phyloP scores from a whole-genome alignment of 1,140 invertebrate genomes.

The Tyrophagus putrescentiae region DNA sequence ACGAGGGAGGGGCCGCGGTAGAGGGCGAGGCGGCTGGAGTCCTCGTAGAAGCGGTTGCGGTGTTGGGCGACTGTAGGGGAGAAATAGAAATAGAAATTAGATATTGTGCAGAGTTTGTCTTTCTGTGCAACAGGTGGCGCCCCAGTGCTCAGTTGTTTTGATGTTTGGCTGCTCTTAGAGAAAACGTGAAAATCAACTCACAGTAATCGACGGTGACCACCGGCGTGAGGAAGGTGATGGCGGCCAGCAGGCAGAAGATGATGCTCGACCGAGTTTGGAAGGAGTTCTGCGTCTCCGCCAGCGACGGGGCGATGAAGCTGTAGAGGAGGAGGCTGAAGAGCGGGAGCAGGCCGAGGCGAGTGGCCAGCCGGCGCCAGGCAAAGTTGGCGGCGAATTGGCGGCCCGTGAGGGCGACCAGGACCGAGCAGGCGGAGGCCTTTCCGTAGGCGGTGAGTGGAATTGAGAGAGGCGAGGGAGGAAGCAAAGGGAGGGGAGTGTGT shows the following conservation, averaged over 20 bases:
- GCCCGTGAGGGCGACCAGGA: conserved; percentile 52
- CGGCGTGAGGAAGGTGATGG: conserved; percentile 54
- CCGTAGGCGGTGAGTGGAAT: conserved; percentile 42
- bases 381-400: conserved; percentile 27
- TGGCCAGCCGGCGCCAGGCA: conserved; percentile 53
- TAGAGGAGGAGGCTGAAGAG: conserved; percentile 59
- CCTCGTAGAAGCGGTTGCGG: conserved; percentile 75
- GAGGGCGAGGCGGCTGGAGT: conserved; percentile 58
- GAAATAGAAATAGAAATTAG: background rate
- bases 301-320: conserved; percentile 50
- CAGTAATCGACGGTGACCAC: conserved; percentile 53
- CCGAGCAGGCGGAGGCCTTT: conserved; percentile 50
- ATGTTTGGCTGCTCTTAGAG: background rate
- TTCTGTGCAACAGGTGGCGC: background rate
- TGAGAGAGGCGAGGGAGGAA: background rate
- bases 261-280: conserved; percentile 61
- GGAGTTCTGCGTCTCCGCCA: conserved; percentile 52
- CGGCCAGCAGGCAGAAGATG: conserved; percentile 59
- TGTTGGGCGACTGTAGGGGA: conserved; percentile 52
- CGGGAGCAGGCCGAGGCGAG: conserved; percentile 56
- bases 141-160: background rate
- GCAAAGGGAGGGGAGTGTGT: conserved; percentile 16
- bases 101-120: background rate
- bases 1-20: conserved; percentile 70
- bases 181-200: conserved; percentile 15